These are phyloP conservation scores for Nycticryphes semicollaris DNA, from an alignment of 2,113 vertebrate species.

Conservation along the genomic window DNA sequence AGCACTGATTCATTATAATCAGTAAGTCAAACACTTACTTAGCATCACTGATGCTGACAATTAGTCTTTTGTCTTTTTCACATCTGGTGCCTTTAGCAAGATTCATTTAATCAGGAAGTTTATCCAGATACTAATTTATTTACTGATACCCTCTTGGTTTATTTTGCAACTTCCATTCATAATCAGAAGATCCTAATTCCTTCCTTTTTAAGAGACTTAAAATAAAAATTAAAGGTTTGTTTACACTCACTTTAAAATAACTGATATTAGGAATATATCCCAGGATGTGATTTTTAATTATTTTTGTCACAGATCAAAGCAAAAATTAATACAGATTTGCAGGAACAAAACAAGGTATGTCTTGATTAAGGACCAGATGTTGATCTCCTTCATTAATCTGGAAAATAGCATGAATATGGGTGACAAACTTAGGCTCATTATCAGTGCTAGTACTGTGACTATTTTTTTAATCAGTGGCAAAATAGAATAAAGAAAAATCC, in stretches of 20 bases:
- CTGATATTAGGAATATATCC: not conserved
- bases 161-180: not conserved
- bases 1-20: slow-evolving; percentile 24
- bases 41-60: not conserved
- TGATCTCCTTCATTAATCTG: not conserved
- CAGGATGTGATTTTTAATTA: not conserved
- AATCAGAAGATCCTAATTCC: not conserved
- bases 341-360: not conserved
- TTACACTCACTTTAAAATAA: not conserved
- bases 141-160: not conserved
- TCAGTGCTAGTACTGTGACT: not conserved
- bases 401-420: not conserved
- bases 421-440: not conserved
- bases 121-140: slow-evolving; percentile 24
- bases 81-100: slow-evolving; percentile 1
- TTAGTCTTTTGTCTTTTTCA: slow-evolving; percentile 26
- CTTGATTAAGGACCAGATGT: not conserved
- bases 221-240: not conserved
- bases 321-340: not conserved
- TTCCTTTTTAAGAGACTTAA: not conserved
- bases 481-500: not conserved
- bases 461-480: not conserved
- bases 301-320: not conserved
- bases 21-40: slow-evolving; percentile 30
- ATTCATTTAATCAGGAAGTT: slow-evolving; percentile 23